Conservation (phyloP, 1,140 invertebrate species). For the Medauroidea extradentata region DNA sequence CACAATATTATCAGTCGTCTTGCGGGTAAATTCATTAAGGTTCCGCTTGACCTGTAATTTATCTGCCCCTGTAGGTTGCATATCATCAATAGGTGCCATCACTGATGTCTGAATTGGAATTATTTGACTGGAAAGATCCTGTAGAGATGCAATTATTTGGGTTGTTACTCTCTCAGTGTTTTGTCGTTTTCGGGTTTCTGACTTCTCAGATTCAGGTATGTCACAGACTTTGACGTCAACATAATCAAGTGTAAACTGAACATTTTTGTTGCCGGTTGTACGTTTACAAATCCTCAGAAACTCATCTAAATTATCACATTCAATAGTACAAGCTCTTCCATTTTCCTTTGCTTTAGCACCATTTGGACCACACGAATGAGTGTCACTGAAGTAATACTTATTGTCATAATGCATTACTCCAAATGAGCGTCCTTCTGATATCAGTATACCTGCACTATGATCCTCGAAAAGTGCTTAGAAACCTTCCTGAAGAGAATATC, state of each 20-base stretch:
- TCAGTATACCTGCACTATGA: too few species aligned
- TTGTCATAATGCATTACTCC: too few species aligned
- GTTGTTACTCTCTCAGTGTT: conserved; percentile 1
- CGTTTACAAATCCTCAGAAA: conserved; percentile 1
- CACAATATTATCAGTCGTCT: conserved; percentile 37
- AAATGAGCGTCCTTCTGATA: too few species aligned
- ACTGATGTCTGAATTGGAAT: conserved; percentile 32
- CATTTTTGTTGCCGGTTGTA: neutral
- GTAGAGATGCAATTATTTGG: neutral
- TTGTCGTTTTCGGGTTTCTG: neutral
- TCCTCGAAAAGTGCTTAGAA: neutral
- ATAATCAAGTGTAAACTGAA: conserved; percentile 1
- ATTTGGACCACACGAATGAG: conserved; percentile 1
- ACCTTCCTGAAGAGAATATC: neutral
- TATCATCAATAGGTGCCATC: conserved; percentile 18
- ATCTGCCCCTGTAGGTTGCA: conserved; percentile 22
- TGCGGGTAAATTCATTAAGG: conserved; percentile 32
- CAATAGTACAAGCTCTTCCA: conserved; percentile 4
- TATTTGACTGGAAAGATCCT: neutral
- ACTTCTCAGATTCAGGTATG: neutral
- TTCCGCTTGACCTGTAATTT: conserved; percentile 24
- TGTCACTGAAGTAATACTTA: neutral
- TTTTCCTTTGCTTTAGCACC: conserved; percentile 1
- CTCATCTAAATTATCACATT: conserved; percentile 5
- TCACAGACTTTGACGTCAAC: neutral